These are phyloP conservation scores for Scrobipalpa atriplicella DNA, from an alignment of 2,888 invertebrate species.

Conservation along the genomic window DNA sequence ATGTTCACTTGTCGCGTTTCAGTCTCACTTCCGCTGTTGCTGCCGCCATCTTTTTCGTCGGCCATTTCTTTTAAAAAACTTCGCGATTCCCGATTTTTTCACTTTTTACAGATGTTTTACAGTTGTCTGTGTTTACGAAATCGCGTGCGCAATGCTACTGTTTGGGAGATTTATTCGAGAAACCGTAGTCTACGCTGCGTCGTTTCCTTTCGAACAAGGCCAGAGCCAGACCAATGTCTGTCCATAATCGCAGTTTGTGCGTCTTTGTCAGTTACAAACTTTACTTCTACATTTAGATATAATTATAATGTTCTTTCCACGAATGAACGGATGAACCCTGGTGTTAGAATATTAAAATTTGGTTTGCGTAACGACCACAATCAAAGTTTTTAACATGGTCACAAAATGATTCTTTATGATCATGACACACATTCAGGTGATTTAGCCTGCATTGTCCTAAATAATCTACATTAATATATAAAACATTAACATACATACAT, in stretches of 20 bases:
- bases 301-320: too few species aligned
- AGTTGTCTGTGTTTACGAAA: constrained; percentile 44
- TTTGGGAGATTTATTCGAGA: constrained; percentile 29
- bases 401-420: too few species aligned
- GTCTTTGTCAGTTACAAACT: constrained; percentile 34
- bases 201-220: constrained; percentile 67
- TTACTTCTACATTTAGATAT: neutral
- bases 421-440: too few species aligned
- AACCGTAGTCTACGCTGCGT: constrained; percentile 47
- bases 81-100: constrained; percentile 7
- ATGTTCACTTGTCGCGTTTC: constrained; percentile 43
- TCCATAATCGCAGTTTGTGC: neutral
- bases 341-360: too few species aligned
- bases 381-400: too few species aligned
- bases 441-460: too few species aligned
- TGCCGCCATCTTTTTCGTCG: constrained; percentile 45
- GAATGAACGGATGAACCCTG: too few species aligned
- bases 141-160: constrained; percentile 52
- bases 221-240: constrained; percentile 41
- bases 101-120: constrained; percentile 20
- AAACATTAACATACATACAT: too few species aligned
- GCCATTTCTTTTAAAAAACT: constrained; percentile 44
- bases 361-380: too few species aligned
- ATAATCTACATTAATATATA: too few species aligned
- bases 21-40: constrained; percentile 37